phyloP scores from a whole-genome alignment of 2,113 vertebrate species.

The Eubucco bourcierii region DNA sequence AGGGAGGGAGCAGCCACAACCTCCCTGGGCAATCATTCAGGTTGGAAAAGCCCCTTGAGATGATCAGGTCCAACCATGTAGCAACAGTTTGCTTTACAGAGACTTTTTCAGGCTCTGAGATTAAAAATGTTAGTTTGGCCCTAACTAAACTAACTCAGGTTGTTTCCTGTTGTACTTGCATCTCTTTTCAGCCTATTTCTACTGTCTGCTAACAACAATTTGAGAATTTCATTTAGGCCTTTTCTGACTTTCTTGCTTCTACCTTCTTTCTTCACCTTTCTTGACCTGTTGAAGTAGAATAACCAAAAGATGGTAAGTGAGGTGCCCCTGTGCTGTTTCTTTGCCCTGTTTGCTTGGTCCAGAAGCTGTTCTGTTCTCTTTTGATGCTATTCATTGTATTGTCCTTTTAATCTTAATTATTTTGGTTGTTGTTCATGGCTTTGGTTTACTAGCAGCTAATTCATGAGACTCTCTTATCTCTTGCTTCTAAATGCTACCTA shows the following conservation, averaged over 20 bases:
- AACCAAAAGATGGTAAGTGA: slow-evolving; percentile 98
- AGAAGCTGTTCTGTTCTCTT: slow-evolving; percentile 69
- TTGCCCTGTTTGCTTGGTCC: slow-evolving; percentile 77
- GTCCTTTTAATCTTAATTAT: slow-evolving; percentile 69
- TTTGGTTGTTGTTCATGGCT: slow-evolving; percentile 74
- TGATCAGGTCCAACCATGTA: background rate
- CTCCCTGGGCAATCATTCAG: too few relatives aligned
- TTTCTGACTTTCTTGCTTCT: slow-evolving; percentile 84
- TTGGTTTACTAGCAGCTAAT: slow-evolving; percentile 77
- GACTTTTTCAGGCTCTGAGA: background rate
- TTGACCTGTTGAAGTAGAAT: slow-evolving; percentile 95
- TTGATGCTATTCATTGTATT: slow-evolving; percentile 63
- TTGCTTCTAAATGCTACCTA: slow-evolving; percentile 49
- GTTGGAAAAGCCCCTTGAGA: too few relatives aligned
- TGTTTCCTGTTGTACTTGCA: slow-evolving; percentile 63
- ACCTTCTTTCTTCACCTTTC: slow-evolving; percentile 86
- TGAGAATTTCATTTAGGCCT: slow-evolving; percentile 78
- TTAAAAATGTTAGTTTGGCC: slow-evolving; percentile 55
- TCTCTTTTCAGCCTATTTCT: slow-evolving; percentile 77
- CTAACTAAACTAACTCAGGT: slow-evolving; percentile 65
- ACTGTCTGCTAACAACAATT: slow-evolving; percentile 78
- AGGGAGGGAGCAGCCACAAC: too few relatives aligned
- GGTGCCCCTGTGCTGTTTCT: slow-evolving; percentile 82
- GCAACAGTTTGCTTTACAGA: background rate
- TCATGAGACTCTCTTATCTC: slow-evolving; percentile 32